A percentile compares a stretch with the other conserved stretches of the same genome.
Evolutionary conservation across 1,140 invertebrate genomes (phyloP).

Genomic region (Zophobas atratus): DNA sequence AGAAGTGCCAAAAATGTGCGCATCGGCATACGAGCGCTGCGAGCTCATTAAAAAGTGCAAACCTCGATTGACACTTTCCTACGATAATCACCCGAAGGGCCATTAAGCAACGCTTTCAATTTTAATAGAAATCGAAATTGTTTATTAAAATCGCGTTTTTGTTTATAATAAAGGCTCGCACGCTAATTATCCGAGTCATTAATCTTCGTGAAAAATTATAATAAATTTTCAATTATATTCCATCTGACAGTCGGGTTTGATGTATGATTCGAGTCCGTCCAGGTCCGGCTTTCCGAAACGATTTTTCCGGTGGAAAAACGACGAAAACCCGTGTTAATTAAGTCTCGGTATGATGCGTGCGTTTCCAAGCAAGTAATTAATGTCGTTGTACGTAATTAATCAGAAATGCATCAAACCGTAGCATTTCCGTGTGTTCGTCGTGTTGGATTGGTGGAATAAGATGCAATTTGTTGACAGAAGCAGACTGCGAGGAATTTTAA

Average conservation of each 20-base stretch:
- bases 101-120: conserved; percentile 16
- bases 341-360: conserved; percentile 1
- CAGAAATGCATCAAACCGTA: conserved; percentile 32
- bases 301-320: conserved; percentile 1
- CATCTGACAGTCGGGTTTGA: conserved; percentile 31
- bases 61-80: not conserved
- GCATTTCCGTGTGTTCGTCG: conserved; percentile 23
- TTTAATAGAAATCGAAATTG: conserved; percentile 39
- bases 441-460: conserved; percentile 11
- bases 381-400: conserved; percentile 21
- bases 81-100: not conserved
- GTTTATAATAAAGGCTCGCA: conserved; percentile 42
- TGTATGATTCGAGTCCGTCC: conserved; percentile 13
- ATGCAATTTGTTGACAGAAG: conserved; percentile 35
- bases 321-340: not conserved
- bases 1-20: conserved; percentile 26
- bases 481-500: conserved; percentile 24
- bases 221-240: conserved; percentile 46
- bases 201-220: conserved; percentile 46
- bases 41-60: not conserved
- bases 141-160: conserved; percentile 39
- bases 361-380: conserved; percentile 42
- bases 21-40: too few relatives aligned
- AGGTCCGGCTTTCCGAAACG: not conserved
- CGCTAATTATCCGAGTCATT: conserved; percentile 47